Conservation (phyloP, 2,888 invertebrate genomes). For the Spisula subtruncata region DNA sequence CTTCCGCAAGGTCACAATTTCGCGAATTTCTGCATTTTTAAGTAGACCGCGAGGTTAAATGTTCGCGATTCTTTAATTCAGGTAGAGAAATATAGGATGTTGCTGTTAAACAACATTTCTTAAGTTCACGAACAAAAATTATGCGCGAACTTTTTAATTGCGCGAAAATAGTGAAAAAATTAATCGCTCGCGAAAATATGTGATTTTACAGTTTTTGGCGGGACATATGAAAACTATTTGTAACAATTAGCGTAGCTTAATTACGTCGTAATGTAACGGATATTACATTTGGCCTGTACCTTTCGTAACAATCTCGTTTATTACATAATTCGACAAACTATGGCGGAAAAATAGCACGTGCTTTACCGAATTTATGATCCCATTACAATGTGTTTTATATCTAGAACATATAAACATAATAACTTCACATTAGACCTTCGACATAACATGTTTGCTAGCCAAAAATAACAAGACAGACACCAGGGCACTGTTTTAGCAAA, state of each 20-base stretch:
- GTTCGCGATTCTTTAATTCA: no score
- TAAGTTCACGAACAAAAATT: no score
- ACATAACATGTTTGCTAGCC: slow-evolving; percentile 6
- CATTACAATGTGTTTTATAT: background rate
- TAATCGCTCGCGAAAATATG: no score
- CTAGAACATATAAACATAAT: background rate
- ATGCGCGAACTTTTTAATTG: no score
- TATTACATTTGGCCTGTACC: background rate
- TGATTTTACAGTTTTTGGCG: no score
- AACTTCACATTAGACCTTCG: slow-evolving; percentile 1
- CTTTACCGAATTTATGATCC: background rate
- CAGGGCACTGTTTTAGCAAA: no score
- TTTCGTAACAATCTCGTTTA: slow-evolving; percentile 1
- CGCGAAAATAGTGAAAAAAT: no score
- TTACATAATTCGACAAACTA: slow-evolving; percentile 9
- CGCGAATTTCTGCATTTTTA: no score
- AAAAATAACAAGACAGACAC: background rate
- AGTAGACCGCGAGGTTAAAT: no score
- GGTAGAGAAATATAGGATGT: no score
- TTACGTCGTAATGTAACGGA: background rate
- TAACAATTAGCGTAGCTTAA: slow-evolving; percentile 1
- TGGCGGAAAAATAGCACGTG: background rate
- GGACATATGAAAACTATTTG: slow-evolving; percentile 21
- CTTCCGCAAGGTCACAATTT: no score
- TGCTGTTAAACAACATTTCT: no score